phyloP scores from a whole-genome alignment of 2,888 invertebrate genomes.

The Drosophila nigritarsus region DNA sequence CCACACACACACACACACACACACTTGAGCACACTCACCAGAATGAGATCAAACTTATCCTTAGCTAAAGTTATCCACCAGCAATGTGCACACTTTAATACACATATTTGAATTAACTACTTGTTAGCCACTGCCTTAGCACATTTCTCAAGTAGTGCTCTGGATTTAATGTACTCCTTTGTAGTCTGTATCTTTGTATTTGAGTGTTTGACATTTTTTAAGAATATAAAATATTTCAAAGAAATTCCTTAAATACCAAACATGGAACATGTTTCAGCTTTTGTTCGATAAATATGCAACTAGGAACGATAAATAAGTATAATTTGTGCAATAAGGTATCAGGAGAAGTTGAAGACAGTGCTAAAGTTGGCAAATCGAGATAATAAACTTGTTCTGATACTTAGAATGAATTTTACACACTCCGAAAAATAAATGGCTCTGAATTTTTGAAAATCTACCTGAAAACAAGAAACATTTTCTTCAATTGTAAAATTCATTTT shows the following conservation, averaged over 20 bases:
- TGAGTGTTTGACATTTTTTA: background rate
- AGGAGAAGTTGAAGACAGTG: background rate
- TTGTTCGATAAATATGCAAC: too few species aligned
- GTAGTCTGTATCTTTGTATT: background rate
- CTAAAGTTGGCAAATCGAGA: background rate
- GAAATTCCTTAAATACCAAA: background rate
- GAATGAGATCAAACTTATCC: constrained; percentile 28
- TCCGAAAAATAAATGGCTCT: background rate
- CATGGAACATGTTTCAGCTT: background rate
- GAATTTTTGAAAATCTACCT: background rate
- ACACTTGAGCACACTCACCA: constrained; percentile 17
- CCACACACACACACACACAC: constrained; percentile 9
- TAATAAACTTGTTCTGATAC: background rate
- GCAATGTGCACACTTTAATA: constrained; percentile 4
- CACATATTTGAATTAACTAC: constrained; percentile 11
- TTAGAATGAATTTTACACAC: background rate
- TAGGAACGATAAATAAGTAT: background rate
- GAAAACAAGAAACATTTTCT: background rate
- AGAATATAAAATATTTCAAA: background rate
- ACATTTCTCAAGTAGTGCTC: constrained; percentile 6
- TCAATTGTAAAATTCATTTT: background rate
- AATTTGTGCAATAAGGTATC: background rate
- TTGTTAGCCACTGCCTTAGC: background rate
- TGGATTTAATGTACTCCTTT: background rate
- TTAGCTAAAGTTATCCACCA: constrained; percentile 16